Evolutionary conservation across 2,113 vertebrate genomes (phyloP), one percentile per base, ranked within the genome.

Genomic region (Phrynosoma platyrhinos): DNA sequence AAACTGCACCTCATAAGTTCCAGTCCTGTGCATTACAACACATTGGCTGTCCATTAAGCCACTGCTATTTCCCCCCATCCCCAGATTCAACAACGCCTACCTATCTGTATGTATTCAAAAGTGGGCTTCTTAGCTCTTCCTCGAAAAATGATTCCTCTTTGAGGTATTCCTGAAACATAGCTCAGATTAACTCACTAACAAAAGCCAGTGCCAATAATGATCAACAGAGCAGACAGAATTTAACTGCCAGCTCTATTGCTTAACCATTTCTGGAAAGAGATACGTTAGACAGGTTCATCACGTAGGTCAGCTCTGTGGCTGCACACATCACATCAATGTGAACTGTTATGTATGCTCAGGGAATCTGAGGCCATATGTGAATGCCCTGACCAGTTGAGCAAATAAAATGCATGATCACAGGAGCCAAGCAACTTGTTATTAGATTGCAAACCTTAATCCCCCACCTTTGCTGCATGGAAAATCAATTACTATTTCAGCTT

Each of bases 281-380:
- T 4, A 72, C 16, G 13, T 87, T 75, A 82, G 10, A 85, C 62
- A 53, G 32, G 62, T 20, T 87, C 79, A 68, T 20, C 74, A 96
- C 36, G 20, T 10, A 30, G 64, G 81, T 68, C 14, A 18, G 81
- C 36, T 55, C 27, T 72, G 27, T 72, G 47, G 4, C 3, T 25
- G n/a, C 32, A 40, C 6, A 2, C 21, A 25, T 40, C 58, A 64
- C n/a, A 64, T 4, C 25, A 23, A 30, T n/a, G 12, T n/a, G 47
- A 16, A 7, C 13, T 21, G 32, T 58, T 58, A 30, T 20, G 10
- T 40, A 21, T 32, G 53, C 66, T 53, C 42, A n/a, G 42, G 42
- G 42, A 52, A 53, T n/a, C 9, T 27, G 16, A 42, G 64, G 7
- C 62, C 36, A n/a, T n/a, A 71, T 52, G 66, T 30, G 42, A 72